Base-by-base conservation (phyloP, 2,113 vertebrate species). In the Prolemur simus region DNA sequence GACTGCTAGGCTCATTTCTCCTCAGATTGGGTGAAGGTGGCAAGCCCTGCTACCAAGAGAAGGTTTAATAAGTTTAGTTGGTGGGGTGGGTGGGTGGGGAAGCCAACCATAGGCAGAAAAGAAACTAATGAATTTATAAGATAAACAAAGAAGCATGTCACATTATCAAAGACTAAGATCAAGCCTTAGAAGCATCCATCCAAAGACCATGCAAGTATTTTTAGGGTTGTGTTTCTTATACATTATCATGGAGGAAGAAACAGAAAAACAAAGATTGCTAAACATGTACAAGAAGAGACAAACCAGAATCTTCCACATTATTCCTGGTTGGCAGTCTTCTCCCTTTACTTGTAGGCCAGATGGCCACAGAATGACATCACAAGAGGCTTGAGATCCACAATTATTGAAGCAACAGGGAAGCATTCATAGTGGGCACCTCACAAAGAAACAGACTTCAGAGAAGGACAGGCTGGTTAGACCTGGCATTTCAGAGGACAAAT, bases 211-310 rank as follows among this genome's bases (percentile, higher is more conserved):
- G 39, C 54, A 64, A 82, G 13, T 81, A 66, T 49, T 73, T 97
- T 91, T 86, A 83, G 83, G 45, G 52, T 66, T 91, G 15, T 89
- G 23, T 96, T 95, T 92, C 64, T 96, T 90, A 85, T 74, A 97
- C 64, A 20, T 89, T 92, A 94, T 97, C 89, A 96, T 25, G 27
- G 87, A 89, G 87, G 90, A 89, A 93, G 78, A 78, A 87, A 64
- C 29, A 69, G 68, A 20, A 68, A 96, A 96, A 89, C 90, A 98
- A 94, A 97, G 76, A 60, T 89, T 88, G 81, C 73, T 97, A 86
- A 97, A 97, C 89, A 97, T 63, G 93, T 95, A 88, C 86, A 69
- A 94, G 84, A 89, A 85, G 96, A 98, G 73, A 93, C 66, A 93
- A 56, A 56, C 32, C 94, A 97, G 86, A 86, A 56, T 73, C 77